Evolutionary conservation across 2,888 invertebrate species (phyloP).

Genomic region (Acronicta alni): DNA sequence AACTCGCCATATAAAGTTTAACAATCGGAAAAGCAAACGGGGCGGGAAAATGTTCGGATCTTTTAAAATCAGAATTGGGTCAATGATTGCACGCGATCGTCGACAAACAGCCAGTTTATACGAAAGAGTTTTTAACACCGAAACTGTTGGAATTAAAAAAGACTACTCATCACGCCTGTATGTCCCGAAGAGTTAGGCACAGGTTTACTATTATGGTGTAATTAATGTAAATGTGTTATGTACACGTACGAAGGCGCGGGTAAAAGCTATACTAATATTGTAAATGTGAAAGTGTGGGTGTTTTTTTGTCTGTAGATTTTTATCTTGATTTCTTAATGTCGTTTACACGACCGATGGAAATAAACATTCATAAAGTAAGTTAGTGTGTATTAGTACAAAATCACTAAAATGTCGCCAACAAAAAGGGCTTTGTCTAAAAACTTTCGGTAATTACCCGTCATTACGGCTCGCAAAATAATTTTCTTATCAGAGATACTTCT

Average conservation of each 20-base stretch:
- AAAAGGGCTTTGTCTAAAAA: conserved; percentile 37
- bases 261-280: no score
- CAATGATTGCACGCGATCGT: conserved; percentile 66
- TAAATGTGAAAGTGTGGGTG: no score
- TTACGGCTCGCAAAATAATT: conserved; percentile 38
- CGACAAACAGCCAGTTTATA: conserved; percentile 62
- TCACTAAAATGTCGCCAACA: conserved; percentile 26
- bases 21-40: conserved; percentile 62
- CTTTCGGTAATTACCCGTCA: conserved; percentile 30
- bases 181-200: no score
- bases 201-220: no score
- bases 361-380: conserved; percentile 2
- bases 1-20: conserved; percentile 57
- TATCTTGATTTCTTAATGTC: no score
- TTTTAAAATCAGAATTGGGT: conserved; percentile 69
- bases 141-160: conserved; percentile 35
- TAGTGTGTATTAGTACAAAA: conserved; percentile 11
- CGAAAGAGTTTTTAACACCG: conserved; percentile 55
- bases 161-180: no score
- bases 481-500: conserved; percentile 27
- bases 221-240: no score
- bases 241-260: no score
- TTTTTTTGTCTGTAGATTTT: no score
- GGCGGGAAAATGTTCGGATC: conserved; percentile 56
- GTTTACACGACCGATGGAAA: no score